A percentile compares a stretch with the other conserved stretches of the same genome.
Conservation (phyloP, 2,797 vertebrate species). For the Hydrolagus colliei region DNA sequence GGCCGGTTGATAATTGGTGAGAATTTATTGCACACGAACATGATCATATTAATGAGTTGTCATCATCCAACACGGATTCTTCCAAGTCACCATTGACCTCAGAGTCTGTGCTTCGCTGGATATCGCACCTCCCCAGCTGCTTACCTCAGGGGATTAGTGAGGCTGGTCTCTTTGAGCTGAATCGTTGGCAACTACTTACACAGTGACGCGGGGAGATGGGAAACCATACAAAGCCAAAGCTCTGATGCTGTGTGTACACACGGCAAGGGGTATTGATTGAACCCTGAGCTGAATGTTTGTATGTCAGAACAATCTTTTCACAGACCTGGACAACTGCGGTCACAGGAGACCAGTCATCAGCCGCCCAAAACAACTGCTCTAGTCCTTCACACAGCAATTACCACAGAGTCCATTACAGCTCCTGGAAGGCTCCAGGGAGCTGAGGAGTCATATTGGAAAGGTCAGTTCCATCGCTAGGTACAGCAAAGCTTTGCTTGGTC, state of each 20-base stretch:
- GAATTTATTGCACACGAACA: not conserved
- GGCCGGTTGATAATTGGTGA: not conserved
- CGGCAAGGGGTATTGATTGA: conserved; percentile 38
- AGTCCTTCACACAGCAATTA: conserved; percentile 85
- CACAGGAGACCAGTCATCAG: conserved; percentile 69
- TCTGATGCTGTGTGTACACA: conserved; percentile 40
- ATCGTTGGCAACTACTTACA: conserved; percentile 43
- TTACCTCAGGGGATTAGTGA: conserved; percentile 49
- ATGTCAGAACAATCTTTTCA: conserved; percentile 63
- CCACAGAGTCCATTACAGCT: conserved; percentile 73
- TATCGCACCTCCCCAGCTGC: conserved; percentile 51
- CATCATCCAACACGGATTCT: not conserved
- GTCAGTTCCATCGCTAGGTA: conserved; percentile 67
- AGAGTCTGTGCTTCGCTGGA: conserved; percentile 58
- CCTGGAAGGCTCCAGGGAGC: conserved; percentile 56
- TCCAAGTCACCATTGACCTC: not conserved
- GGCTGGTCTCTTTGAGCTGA: conserved; percentile 49
- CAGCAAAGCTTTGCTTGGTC: conserved; percentile 58
- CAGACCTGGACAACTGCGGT: conserved; percentile 68
- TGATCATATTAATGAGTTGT: not conserved
- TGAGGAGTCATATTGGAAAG: conserved; percentile 67
- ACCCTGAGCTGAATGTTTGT: conserved; percentile 46
- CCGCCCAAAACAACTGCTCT: conserved; percentile 62
- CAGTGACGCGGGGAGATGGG: conserved; percentile 43
- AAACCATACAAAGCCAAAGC: conserved; percentile 43